These are phyloP conservation scores for Microctonus brassicae DNA, from an alignment of 2,888 invertebrate species.

Conservation along the genomic window DNA sequence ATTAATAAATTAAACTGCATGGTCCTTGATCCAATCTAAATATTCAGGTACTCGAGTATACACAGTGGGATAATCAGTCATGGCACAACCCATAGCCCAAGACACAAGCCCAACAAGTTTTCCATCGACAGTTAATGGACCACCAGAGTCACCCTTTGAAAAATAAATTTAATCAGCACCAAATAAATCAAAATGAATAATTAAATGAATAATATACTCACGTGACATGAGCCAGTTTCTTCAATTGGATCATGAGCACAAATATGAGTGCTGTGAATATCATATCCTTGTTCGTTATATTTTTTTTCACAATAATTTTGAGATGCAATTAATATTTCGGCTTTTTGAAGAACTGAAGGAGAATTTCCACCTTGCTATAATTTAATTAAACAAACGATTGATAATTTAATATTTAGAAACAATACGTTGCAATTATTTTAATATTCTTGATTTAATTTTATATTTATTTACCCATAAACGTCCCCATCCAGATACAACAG, in stretches of 20 bases:
- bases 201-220: conserved; percentile 31
- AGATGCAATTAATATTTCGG: conserved; percentile 72
- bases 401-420: neutral
- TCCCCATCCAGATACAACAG: conserved; percentile 61
- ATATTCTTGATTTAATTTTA: neutral
- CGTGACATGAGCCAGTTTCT: conserved; percentile 48
- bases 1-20: conserved; percentile 39
- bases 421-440: neutral
- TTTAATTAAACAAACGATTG: neutral
- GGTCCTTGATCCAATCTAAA: conserved; percentile 51
- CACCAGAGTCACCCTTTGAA: conserved; percentile 61
- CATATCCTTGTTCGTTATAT: conserved; percentile 32
- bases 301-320: conserved; percentile 68
- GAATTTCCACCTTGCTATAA: conserved; percentile 52
- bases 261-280: conserved; percentile 44
- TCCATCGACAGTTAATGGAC: conserved; percentile 57
- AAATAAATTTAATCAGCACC: too few relatives aligned
- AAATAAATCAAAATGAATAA: neutral
- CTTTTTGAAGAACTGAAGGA: conserved; percentile 69
- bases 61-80: conserved; percentile 54
- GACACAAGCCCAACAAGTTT: conserved; percentile 60
- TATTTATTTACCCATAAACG: conserved; percentile 53
- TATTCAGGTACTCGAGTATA: conserved; percentile 55
- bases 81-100: conserved; percentile 58
- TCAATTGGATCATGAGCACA: conserved; percentile 44